Evolutionary conservation across 2,113 vertebrate species (phyloP).

Genomic region (Brienomyrus brachyistius): DNA sequence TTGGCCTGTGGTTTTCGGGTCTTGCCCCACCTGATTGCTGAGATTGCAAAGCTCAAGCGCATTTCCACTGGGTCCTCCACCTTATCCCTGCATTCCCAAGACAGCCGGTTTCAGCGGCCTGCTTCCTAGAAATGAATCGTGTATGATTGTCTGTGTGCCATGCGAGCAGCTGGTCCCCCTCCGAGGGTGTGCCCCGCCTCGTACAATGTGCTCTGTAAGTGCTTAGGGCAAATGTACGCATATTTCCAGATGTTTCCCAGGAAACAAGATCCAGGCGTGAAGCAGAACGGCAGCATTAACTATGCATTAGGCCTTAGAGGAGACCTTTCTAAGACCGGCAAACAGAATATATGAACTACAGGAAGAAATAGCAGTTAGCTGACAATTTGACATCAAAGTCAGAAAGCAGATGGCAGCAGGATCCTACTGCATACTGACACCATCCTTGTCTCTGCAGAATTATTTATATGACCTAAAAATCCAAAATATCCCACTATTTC

Average conservation of each 20-base stretch:
- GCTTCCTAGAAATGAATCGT: neutral
- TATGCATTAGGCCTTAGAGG: neutral
- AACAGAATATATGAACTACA: neutral
- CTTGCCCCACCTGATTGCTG: neutral
- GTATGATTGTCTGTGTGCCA: neutral
- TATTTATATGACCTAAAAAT: slow-evolving; percentile 4
- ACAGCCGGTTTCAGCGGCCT: neutral
- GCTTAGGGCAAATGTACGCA: neutral
- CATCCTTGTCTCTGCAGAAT: neutral
- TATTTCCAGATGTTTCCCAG: neutral
- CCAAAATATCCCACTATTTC: neutral
- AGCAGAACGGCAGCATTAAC: neutral
- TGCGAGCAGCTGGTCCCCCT: neutral
- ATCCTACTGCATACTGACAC: neutral
- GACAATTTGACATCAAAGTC: slow-evolving; percentile 8
- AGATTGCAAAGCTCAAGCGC: neutral
- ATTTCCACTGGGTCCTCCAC: neutral
- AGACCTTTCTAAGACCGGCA: neutral
- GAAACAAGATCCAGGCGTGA: neutral
- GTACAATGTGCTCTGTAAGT: neutral
- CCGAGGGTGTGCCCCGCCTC: neutral
- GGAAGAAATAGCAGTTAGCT: neutral
- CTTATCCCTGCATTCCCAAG: neutral
- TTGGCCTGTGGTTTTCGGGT: neutral
- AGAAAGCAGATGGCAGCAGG: slow-evolving; percentile 8